A percentile compares a stretch with the other conserved stretches of the same genome.
Conservation (phyloP, 1,140 invertebrate species). For the Drosophila prosaltans region DNA sequence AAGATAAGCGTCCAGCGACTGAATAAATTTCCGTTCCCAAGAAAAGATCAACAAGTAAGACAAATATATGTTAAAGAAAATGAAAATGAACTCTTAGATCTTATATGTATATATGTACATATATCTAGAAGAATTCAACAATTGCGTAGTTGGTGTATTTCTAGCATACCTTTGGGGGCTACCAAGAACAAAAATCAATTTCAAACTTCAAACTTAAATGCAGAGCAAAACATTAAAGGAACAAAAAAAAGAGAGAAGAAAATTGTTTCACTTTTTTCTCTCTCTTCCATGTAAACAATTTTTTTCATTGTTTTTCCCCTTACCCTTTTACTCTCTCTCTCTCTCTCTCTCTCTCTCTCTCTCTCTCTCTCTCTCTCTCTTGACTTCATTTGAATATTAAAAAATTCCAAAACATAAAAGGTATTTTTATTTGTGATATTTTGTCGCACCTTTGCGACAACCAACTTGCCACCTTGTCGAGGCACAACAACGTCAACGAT, state of each 20-base stretch:
- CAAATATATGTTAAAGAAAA: slow-evolving; percentile 8
- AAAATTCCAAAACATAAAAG: slow-evolving; percentile 80
- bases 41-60: slow-evolving; percentile 14
- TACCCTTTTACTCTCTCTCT: neutral
- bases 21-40: neutral
- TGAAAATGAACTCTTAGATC: too few relatives aligned
- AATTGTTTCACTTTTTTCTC: neutral
- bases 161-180: too few relatives aligned
- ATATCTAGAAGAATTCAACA: too few relatives aligned
- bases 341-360: slow-evolving; percentile 36
- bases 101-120: too few relatives aligned
- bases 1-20: neutral
- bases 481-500: slow-evolving; percentile 12
- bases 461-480: slow-evolving; percentile 74
- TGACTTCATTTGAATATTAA: slow-evolving; percentile 80
- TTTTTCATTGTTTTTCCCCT: slow-evolving; percentile 18
- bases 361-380: slow-evolving; percentile 35
- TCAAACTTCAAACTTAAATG: too few relatives aligned
- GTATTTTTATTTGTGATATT: slow-evolving; percentile 82
- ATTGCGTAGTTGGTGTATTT: too few relatives aligned
- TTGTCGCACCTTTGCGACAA: slow-evolving; percentile 82
- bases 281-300: neutral
- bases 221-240: too few relatives aligned
- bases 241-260: too few relatives aligned
- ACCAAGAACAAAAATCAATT: too few relatives aligned